Evolutionary conservation across 92 coral and sea anemone genomes (phyloP), one percentile per base, ranked within the genome.

Genomic region (Siderastrea siderea): DNA sequence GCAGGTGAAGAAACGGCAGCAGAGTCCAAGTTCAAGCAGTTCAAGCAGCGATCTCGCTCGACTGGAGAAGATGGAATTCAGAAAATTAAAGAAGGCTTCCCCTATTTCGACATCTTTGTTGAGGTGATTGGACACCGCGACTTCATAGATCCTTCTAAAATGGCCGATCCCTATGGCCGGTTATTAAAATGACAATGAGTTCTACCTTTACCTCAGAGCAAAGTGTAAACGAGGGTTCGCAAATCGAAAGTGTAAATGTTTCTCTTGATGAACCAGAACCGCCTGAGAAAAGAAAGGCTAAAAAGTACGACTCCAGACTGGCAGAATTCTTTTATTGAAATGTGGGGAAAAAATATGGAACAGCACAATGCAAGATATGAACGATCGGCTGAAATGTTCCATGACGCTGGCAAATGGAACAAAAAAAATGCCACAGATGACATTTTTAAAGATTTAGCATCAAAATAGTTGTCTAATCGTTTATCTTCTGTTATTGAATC

Each of bases 1-100:
- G 57, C 57, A 53, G 10, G 57, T 53, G 10, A 53, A 53, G 57
- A 53, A 53, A 53, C 57, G 57, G 57, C 57, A 53, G 57, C 38
- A 77, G 90, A 90, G 76, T 71, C 80, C n/a, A 78, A 73, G 49
- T 90, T 60, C 86, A 91, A 90, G 86, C 81, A 81, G 54, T 73
- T 77, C 45, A 82, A 91, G 54, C 91, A 81, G 67, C 50, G 73
- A 71, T 59, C 79, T 59, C 75, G 58, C 17, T 71, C 75, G 75
- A 80, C 87, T 57, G 93, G 93, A 44, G 91, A 86, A 81, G 87
- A 72, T 47, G 90, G 91, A 62, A 75, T 86, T 38, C 82, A 82
- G 52, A 65, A 60, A 48, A 81, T 91, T n/a, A 91, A 87, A 76
- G 88, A 81, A 13, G 81, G 59, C 55, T 90, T 90, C 53, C 91